These are phyloP conservation scores for Acrocephalus scirpaceus DNA, from an alignment of 2,797 vertebrate species.

Conservation along the genomic window DNA sequence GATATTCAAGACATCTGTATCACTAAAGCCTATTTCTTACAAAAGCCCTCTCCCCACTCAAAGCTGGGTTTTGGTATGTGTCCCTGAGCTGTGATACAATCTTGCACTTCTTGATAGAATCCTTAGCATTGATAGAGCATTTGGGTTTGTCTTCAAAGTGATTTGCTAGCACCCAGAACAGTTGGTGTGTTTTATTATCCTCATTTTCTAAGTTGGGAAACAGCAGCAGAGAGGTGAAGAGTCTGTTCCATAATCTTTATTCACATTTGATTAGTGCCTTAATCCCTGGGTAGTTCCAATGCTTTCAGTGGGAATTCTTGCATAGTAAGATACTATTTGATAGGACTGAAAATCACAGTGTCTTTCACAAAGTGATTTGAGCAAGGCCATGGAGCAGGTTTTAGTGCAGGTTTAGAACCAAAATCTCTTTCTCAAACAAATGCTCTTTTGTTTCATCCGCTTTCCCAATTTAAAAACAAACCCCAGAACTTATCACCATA, in stretches of 20 bases:
- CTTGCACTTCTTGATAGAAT: background rate
- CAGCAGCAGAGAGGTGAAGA: background rate
- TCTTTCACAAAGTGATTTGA: background rate
- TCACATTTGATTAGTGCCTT: background rate
- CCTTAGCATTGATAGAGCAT: background rate
- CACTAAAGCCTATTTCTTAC: background rate
- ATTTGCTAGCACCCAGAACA: conserved; percentile 4
- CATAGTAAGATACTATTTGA: background rate
- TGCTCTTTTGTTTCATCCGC: background rate
- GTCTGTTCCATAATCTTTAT: background rate
- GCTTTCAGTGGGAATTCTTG: background rate
- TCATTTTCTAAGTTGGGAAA: conserved; percentile 3
- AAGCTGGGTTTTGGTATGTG: background rate
- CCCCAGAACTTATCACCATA: background rate
- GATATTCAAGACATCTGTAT: background rate
- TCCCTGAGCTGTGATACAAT: background rate
- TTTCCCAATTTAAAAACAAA: background rate
- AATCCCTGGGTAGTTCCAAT: background rate
- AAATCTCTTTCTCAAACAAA: background rate
- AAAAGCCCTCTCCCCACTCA: background rate
- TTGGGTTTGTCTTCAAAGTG: conserved; percentile 1
- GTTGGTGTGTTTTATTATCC: background rate
- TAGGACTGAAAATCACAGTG: background rate
- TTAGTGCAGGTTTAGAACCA: background rate
- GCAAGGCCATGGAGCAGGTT: background rate